These are phyloP conservation scores for Scarus forsteni DNA, from an alignment of 2,797 vertebrate genomes.

Conservation along the genomic window DNA sequence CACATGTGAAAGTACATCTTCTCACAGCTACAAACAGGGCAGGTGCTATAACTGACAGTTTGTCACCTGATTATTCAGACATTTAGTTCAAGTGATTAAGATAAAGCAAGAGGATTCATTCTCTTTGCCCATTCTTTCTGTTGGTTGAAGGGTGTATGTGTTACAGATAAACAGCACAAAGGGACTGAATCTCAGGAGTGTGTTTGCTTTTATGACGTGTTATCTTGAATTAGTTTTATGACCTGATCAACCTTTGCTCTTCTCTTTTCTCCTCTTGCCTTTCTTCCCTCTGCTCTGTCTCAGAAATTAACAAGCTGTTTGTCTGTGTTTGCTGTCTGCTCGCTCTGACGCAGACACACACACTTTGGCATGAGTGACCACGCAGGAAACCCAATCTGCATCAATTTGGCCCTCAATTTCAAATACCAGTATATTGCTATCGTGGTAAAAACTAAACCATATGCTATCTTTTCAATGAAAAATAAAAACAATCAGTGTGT, in stretches of 20 bases:
- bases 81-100: constrained; percentile 2
- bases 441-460: too few species aligned
- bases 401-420: too few species aligned
- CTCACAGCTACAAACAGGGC: background rate
- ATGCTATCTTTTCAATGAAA: too few species aligned
- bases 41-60: background rate
- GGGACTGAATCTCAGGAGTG: constrained; percentile 3
- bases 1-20: too few species aligned
- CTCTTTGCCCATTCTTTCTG: background rate
- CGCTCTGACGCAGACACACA: background rate
- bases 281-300: background rate
- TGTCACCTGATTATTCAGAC: background rate
- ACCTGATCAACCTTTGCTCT: constrained; percentile 61
- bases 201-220: constrained; percentile 20
- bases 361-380: too few species aligned
- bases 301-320: constrained; percentile 23
- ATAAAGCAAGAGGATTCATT: constrained; percentile 2
- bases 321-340: constrained; percentile 27
- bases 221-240: constrained; percentile 58
- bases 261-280: constrained; percentile 31
- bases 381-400: too few species aligned
- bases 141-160: background rate
- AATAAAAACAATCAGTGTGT: too few species aligned
- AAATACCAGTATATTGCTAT: too few species aligned
- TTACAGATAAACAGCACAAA: background rate